Evolutionary conservation across 2,113 vertebrate genomes (phyloP).

Genomic region (Myiozetetes cayanensis): DNA sequence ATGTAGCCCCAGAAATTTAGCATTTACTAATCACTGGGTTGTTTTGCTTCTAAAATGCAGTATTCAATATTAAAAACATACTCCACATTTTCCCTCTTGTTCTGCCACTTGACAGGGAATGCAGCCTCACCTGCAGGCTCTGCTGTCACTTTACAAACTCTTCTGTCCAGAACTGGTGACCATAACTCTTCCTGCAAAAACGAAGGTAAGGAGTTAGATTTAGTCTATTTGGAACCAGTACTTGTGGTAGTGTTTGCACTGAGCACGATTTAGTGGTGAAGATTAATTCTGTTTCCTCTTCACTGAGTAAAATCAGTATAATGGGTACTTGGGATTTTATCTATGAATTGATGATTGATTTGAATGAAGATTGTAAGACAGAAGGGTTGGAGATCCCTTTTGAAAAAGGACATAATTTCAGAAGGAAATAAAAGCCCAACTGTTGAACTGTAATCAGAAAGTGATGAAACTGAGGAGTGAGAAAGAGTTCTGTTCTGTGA

Average conservation of each 20-base stretch:
- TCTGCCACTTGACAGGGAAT: constrained; percentile 76
- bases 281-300: neutral
- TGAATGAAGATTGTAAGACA: neutral
- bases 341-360: neutral
- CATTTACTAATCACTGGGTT: neutral
- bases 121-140: constrained; percentile 83
- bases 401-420: neutral
- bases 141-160: constrained; percentile 88
- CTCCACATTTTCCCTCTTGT: neutral
- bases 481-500: neutral
- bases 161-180: constrained; percentile 85
- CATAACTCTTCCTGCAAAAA: constrained; percentile 77
- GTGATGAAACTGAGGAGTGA: neutral
- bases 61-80: neutral
- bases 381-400: neutral
- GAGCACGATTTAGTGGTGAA: neutral
- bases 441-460: neutral
- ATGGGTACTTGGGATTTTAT: neutral
- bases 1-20: neutral
- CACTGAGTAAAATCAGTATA: neutral
- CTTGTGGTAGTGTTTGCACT: neutral
- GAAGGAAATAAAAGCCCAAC: neutral
- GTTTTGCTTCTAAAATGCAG: neutral
- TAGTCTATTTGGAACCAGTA: neutral
- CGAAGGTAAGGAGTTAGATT: constrained; percentile 76